Base-by-base conservation (phyloP, 2,113 vertebrate genomes). In the Epinephelus fuscoguttatus region DNA sequence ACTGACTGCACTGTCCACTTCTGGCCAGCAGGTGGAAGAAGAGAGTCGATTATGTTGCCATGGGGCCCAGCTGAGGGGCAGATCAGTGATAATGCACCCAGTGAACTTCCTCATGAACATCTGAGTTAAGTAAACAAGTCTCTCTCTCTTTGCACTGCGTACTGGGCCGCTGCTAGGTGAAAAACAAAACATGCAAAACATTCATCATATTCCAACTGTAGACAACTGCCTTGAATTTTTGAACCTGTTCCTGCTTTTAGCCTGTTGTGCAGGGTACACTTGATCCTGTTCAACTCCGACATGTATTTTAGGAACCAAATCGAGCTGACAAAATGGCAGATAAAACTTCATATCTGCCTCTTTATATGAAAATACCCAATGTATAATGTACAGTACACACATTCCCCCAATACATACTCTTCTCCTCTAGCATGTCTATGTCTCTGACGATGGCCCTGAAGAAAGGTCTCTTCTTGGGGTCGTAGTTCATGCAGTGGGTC, bases 401-500 rank as follows among this genome's bases (percentile, higher is more conserved):
- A 57, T 2, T 8, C 6, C 27, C 14, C 40, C 68, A 14, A 15
- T 17, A 90, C 97, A 93, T 95, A 99, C 97, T 97, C 81, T 97
- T 96, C 45, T 97, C 96, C 82, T 97, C 97, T 68, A 99, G 95
- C 55, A 94, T 96, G 91, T 99, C 97, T 68, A 99, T 98, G 90
- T 99, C 98, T 81, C 98, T 95, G 95, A 99, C 97, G 75, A 99
- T 99, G 7, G 98, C 98, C 62, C 98, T 96, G 95, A 99, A 99
- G 95, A 99, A 99, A 14, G 97, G 98, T 81, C 98, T 97, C 95
- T 98, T 97, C 69, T 95, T 97, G 90, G 97, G 96, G 90, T 99
- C 97, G 0, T 99, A 99, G 95, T 97, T 98, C 98, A 99, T 99
- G 94, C 98, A 99, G 92, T 97, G 95, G 33, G 96, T 98, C 97